Evolutionary conservation across 2,888 invertebrate genomes (phyloP).

Genomic region (Leuctra nigra): DNA sequence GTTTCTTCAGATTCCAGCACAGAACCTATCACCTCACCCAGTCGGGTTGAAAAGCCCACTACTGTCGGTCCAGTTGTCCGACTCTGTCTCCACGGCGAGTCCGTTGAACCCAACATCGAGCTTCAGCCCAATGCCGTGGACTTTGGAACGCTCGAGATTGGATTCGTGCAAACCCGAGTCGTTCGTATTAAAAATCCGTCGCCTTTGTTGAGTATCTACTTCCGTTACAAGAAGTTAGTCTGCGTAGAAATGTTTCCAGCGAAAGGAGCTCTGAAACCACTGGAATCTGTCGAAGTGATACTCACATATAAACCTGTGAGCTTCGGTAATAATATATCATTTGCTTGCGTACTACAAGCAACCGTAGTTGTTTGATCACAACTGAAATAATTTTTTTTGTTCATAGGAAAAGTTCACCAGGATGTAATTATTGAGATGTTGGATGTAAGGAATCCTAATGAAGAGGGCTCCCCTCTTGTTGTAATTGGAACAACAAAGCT

Average conservation of each 20-base stretch:
- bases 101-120: slow-evolving; percentile 44
- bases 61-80: slow-evolving; percentile 43
- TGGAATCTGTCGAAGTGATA: slow-evolving; percentile 36
- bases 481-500: no score
- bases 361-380: no score
- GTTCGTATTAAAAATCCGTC: slow-evolving; percentile 45
- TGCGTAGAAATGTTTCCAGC: slow-evolving; percentile 43
- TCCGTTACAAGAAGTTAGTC: slow-evolving; percentile 40
- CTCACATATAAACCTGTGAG: slow-evolving; percentile 30
- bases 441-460: no score
- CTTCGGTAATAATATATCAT: slow-evolving; percentile 30
- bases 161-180: slow-evolving; percentile 38
- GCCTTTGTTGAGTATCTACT: slow-evolving; percentile 38
- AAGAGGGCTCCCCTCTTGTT: no score
- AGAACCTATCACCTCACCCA: no score
- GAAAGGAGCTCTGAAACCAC: slow-evolving; percentile 40
- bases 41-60: no score
- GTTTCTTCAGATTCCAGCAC: no score
- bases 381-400: no score
- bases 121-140: slow-evolving; percentile 45
- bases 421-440: no score
- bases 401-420: no score
- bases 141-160: slow-evolving; percentile 43
- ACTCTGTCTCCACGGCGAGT: slow-evolving; percentile 51
- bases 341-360: no score